Base-by-base conservation (phyloP, 2,888 invertebrate species). In the Drosophila leonis region DNA sequence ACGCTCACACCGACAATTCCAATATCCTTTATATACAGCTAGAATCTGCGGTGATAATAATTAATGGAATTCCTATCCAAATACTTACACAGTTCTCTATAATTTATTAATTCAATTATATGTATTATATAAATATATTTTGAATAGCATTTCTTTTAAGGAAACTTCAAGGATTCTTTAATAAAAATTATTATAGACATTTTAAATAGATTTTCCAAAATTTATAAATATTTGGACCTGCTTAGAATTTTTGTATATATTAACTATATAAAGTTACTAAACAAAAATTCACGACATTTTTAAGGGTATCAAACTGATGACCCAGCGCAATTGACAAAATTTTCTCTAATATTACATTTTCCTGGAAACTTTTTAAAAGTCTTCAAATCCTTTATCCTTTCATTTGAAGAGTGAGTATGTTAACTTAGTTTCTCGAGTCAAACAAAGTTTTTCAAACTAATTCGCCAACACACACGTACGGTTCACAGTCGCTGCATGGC, bases 21-120 rank as follows among this genome's bases (percentile, higher is more conserved):
- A 6, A 73, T 73, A 57, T 49, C 44, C 62, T 61, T 18, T 10
- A 8, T 24, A 20, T 20, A 27, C 1, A 1, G n/a, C 18, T 12
- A 15, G 35, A n/a, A n/a, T n/a, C n/a, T n/a, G n/a, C n/a, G n/a
- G n/a, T n/a, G n/a, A n/a, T n/a, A 12, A n/a, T 18, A 9, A 18
- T 37, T 4, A 4, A 20, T n/a, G 39, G 0, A 39, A 18, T 18
- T 41, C 9, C 20, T 20, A 20, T 44, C 12, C 13, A 42, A 18
- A 42, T 20, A 42, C 24, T 12, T 42, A 7, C 0, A 15, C 0
- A 37, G 6, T 7, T 15, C 15, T 37, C 39, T 18, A 39, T 18
- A 39, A 39, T 3, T 8, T 27, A 46, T 15, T 20, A 12, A 12
- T 12, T 12, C n/a, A n/a, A n/a, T n/a, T n/a, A n/a, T n/a, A n/a